Conservation (phyloP, 37 sponge, comb jelly and placozoan genomes). For the Hexactinellida sp. region DNA sequence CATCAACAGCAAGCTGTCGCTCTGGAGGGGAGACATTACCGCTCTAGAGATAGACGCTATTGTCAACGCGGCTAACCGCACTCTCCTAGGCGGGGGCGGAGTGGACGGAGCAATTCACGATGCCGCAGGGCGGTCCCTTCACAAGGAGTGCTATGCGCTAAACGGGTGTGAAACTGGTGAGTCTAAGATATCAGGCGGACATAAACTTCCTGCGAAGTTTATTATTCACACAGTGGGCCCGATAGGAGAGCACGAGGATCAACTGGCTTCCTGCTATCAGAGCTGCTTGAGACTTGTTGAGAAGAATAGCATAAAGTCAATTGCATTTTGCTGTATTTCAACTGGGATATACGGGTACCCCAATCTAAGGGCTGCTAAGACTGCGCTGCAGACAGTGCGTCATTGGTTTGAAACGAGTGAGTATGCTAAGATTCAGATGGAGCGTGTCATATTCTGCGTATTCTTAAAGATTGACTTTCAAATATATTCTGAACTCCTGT, state of each 20-base stretch:
- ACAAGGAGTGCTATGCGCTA: slow-evolving; percentile 46
- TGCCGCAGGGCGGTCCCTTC: slow-evolving; percentile 53
- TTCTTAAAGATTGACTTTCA: slow-evolving; percentile 51
- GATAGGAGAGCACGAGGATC: slow-evolving; percentile 9
- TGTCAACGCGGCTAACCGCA: slow-evolving; percentile 89
- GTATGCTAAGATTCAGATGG: slow-evolving; percentile 60
- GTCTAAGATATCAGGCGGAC: slow-evolving; percentile 48
- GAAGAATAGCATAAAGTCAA: slow-evolving; percentile 49
- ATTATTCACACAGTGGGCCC: slow-evolving; percentile 86
- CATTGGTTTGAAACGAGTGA: slow-evolving; percentile 51
- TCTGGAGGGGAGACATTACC: slow-evolving; percentile 88
- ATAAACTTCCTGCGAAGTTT: slow-evolving; percentile 73
- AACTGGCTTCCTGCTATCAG: slow-evolving; percentile 51
- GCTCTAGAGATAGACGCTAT: slow-evolving; percentile 80
- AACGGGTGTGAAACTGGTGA: slow-evolving; percentile 59
- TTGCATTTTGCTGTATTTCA: slow-evolving; percentile 78
- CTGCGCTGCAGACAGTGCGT: slow-evolving; percentile 47
- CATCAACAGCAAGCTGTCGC: slow-evolving; percentile 50
- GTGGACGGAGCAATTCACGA: slow-evolving; percentile 85
- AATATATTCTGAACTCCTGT: slow-evolving; percentile 42
- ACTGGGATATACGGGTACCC: slow-evolving; percentile 89
- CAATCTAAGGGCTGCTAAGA: slow-evolving; percentile 52
- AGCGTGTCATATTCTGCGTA: slow-evolving; percentile 74
- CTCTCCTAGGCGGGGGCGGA: slow-evolving; percentile 88
- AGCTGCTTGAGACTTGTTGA: slow-evolving; percentile 37